phyloP scores from a whole-genome alignment of 2,888 invertebrate genomes.

The Uropetala carovei region DNA sequence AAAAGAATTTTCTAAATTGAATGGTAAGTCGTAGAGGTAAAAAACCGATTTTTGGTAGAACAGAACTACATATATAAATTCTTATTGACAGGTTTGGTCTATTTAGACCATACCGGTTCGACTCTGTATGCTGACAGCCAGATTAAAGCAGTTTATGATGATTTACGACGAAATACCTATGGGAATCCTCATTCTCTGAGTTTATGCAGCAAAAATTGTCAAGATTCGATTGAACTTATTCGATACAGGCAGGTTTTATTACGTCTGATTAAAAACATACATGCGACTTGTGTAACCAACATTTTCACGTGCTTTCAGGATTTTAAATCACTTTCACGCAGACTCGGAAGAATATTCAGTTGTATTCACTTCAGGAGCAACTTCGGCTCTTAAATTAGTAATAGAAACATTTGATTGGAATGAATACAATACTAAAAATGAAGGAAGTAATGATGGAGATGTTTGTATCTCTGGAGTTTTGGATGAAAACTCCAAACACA shows the following conservation, averaged over 20 bases:
- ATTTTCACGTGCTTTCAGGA: slow-evolving; percentile 75
- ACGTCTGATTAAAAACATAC: neutral
- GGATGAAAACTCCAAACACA: slow-evolving; percentile 69
- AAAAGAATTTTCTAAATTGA: slow-evolving; percentile 72
- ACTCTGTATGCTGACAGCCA: slow-evolving; percentile 88
- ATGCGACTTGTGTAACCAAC: too few relatives aligned
- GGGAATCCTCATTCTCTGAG: slow-evolving; percentile 92
- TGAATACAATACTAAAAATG: slow-evolving; percentile 3
- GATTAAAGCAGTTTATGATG: slow-evolving; percentile 80
- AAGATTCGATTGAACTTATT: slow-evolving; percentile 89
- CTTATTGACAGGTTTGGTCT: slow-evolving; percentile 80
- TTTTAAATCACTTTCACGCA: slow-evolving; percentile 91
- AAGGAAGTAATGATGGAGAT: slow-evolving; percentile 66
- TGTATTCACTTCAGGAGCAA: slow-evolving; percentile 97
- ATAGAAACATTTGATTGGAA: slow-evolving; percentile 87
- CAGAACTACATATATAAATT: neutral
- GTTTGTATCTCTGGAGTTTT: slow-evolving; percentile 65
- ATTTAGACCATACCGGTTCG: slow-evolving; percentile 94
- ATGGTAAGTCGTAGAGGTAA: slow-evolving; percentile 70
- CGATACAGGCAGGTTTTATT: slow-evolving; percentile 81
- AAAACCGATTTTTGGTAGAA: neutral
- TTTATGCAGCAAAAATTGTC: slow-evolving; percentile 86
- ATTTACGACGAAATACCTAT: slow-evolving; percentile 85
- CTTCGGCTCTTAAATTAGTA: slow-evolving; percentile 88
- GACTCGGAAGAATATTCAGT: slow-evolving; percentile 87